These are phyloP conservation scores for Trissolcus brochymenae DNA, from an alignment of 2,888 invertebrate species.

Conservation along the genomic window DNA sequence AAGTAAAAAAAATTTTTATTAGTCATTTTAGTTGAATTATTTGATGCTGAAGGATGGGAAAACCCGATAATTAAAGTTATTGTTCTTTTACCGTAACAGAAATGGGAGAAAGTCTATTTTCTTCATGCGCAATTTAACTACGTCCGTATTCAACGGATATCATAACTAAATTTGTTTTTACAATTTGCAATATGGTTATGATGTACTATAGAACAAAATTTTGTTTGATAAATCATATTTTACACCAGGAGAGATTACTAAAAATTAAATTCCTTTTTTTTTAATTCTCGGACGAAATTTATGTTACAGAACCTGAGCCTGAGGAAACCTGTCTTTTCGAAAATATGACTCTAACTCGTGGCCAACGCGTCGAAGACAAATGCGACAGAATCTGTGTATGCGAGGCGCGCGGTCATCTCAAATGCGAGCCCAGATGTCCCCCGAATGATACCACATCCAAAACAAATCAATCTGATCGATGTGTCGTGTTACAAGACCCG, in stretches of 20 bases:
- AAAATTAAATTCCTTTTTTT: too few relatives aligned
- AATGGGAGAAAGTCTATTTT: constrained; percentile 31
- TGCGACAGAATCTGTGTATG: constrained; percentile 89
- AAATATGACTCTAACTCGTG: constrained; percentile 84
- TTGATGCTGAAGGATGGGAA: background rate
- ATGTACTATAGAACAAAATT: too few relatives aligned
- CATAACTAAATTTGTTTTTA: background rate
- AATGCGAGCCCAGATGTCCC: constrained; percentile 83
- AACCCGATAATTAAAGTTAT: constrained; percentile 24
- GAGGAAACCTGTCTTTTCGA: constrained; percentile 81
- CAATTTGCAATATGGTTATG: too few relatives aligned
- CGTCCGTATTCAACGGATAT: background rate
- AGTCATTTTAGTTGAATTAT: background rate
- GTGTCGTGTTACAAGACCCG: constrained; percentile 87
- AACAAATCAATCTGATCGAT: constrained; percentile 79
- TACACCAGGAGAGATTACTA: too few relatives aligned
- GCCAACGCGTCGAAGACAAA: constrained; percentile 86
- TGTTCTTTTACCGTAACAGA: constrained; percentile 26
- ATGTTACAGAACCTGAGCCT: constrained; percentile 61
- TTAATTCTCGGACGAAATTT: background rate
- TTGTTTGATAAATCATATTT: too few relatives aligned
- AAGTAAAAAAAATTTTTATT: background rate
- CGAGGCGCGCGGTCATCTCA: constrained; percentile 83
- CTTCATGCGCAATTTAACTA: constrained; percentile 12
- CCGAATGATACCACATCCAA: constrained; percentile 70